Evolutionary conservation across 2,113 vertebrate genomes (phyloP), one percentile per base, ranked within the genome.

Genomic region (Cryptoleucopteryx plumbea): DNA sequence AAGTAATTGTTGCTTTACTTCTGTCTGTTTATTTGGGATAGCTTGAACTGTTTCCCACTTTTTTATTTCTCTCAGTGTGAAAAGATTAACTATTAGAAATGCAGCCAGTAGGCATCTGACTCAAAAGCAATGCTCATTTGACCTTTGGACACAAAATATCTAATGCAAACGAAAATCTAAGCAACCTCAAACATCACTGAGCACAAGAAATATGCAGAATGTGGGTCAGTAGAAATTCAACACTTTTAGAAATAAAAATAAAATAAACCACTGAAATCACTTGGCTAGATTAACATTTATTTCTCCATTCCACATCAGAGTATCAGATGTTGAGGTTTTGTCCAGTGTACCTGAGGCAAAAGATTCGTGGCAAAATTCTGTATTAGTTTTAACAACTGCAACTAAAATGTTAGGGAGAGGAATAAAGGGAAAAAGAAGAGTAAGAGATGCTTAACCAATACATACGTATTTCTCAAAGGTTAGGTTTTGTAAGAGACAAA

Each of bases 111-210:
- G 79, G 79, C 91, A 94, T 96, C 73, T 88, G 85, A 96, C 92
- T 97, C 86, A 96, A 97, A 97, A 97, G 66, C 68, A 91, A 72
- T 90, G 63, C n/a, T 97, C 86, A 36, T 97, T 96, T 98, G 96
- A 96, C 96, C 94, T 96, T 80, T 93, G 82, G 72, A 89, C 88
- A 97, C 78, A 92, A 93, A 95, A 90, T 88, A 88, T 38, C 58
- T 90, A 88, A 96, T 68, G 58, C 68, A 97, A 98, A 97, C 14
- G 67, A 97, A 97, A 96, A 84, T 92, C 78, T 78, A 78, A 96
- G 86, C 63, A 90, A 53, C 38, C 77, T 85, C 63, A 92, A 95
- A 94, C 73, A 92, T 91, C 91, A 95, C 71, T 42, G 75, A 95
- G 61, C 79, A 47, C 48, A 88, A 95, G 95, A 94, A 95, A 96